Conservation (phyloP, 2,113 vertebrate species). For the Holacanthus passer region DNA sequence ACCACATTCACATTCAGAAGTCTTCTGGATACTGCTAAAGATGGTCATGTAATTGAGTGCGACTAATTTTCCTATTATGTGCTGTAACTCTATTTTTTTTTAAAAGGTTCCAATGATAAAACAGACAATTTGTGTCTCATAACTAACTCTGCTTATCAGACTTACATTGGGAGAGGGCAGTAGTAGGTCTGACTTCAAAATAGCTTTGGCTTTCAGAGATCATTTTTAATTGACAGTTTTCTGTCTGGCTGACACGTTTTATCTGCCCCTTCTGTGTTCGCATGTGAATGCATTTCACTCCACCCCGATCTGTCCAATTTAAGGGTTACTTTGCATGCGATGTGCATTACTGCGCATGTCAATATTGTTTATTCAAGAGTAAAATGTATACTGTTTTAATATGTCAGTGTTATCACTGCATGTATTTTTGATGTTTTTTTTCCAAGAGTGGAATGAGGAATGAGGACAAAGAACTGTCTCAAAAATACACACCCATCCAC, state of each 20-base stretch:
- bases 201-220: conserved; percentile 70
- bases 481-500: conserved; percentile 33
- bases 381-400: conserved; percentile 37
- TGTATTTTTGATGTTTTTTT: conserved; percentile 10
- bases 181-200: conserved; percentile 66
- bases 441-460: background rate
- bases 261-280: conserved; percentile 57
- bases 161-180: conserved; percentile 30
- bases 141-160: conserved; percentile 59
- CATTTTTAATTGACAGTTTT: conserved; percentile 84
- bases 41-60: background rate
- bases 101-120: conserved; percentile 26
- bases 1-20: background rate
- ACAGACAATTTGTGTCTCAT: conserved; percentile 39
- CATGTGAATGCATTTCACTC: conserved; percentile 66
- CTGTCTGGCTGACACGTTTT: conserved; percentile 72
- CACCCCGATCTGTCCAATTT: conserved; percentile 64
- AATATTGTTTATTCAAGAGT: conserved; percentile 60
- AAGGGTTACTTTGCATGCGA: conserved; percentile 60
- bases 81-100: background rate
- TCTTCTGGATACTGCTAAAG: background rate
- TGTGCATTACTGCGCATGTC: conserved; percentile 64
- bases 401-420: conserved; percentile 29
- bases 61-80: background rate
- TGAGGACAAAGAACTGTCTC: conserved; percentile 11